These are phyloP conservation scores for Chorisops tibialis DNA, from an alignment of 2,888 invertebrate genomes.

Conservation along the genomic window DNA sequence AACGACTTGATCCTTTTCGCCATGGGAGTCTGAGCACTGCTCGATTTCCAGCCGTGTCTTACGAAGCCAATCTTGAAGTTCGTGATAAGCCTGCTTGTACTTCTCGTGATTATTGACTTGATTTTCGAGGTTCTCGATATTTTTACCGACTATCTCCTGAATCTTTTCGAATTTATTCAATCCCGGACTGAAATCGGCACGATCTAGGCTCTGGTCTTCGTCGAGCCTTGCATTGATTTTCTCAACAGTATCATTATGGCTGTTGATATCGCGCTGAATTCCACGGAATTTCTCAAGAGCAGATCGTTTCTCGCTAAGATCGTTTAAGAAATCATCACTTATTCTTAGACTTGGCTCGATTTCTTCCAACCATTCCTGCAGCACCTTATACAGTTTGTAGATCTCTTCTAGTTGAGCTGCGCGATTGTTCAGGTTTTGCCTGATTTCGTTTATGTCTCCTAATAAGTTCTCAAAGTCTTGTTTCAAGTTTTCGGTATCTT, in stretches of 20 bases:
- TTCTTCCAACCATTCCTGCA: constrained; percentile 86
- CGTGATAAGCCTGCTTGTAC: constrained; percentile 78
- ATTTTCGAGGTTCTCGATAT: constrained; percentile 72
- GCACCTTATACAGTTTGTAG: constrained; percentile 75
- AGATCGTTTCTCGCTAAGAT: constrained; percentile 87
- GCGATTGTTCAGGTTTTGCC: constrained; percentile 69
- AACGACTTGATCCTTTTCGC: constrained; percentile 74
- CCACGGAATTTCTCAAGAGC: constrained; percentile 83
- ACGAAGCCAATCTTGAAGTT: constrained; percentile 81
- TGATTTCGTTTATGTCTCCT: constrained; percentile 73
- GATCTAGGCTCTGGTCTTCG: constrained; percentile 66
- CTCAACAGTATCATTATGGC: constrained; percentile 74
- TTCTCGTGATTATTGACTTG: constrained; percentile 84
- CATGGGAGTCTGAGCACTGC: constrained; percentile 81
- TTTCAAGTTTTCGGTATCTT: constrained; percentile 84
- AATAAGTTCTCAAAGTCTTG: constrained; percentile 87
- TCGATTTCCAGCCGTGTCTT: constrained; percentile 78
- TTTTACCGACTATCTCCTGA: constrained; percentile 62
- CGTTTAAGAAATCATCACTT: constrained; percentile 73
- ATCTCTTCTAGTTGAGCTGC: constrained; percentile 82
- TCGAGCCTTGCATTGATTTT: constrained; percentile 70
- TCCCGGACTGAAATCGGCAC: constrained; percentile 66
- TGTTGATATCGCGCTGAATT: constrained; percentile 75
- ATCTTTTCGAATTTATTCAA: constrained; percentile 69
- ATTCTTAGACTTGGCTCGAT: constrained; percentile 75